Evolutionary conservation across 2,113 vertebrate genomes (phyloP).

Genomic region (Noctilio leporinus): DNA sequence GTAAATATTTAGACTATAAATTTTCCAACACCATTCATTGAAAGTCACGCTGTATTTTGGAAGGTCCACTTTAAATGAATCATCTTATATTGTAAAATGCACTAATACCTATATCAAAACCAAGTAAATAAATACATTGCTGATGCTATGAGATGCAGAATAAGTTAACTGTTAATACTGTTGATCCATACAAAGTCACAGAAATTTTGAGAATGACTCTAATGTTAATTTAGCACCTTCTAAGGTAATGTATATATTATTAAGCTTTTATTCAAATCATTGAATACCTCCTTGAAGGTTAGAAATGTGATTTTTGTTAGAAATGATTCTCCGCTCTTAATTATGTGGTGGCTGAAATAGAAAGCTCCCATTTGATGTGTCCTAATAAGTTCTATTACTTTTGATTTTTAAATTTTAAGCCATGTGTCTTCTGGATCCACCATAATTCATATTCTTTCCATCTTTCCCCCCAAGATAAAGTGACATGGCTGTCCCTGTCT

Average conservation of each 20-base stretch:
- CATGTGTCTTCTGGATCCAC: neutral
- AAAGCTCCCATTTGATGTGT: neutral
- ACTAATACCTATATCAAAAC: neutral
- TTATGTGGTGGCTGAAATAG: neutral
- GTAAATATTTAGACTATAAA: slow-evolving; percentile 1
- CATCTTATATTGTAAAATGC: neutral
- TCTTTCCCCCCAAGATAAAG: neutral
- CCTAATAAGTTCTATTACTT: neutral
- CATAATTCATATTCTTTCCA: slow-evolving; percentile 22
- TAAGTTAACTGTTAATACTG: neutral
- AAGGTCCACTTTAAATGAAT: slow-evolving; percentile 6
- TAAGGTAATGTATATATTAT: neutral
- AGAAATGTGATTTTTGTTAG: neutral
- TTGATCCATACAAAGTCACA: neutral
- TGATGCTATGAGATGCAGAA: neutral
- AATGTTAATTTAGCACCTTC: neutral
- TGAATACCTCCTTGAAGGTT: neutral
- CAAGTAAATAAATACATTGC: neutral
- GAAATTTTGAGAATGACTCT: slow-evolving; percentile 8
- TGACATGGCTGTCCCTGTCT: neutral
- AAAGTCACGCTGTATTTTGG: neutral
- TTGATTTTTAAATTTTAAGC: slow-evolving; percentile 19
- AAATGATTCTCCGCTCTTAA: slow-evolving; percentile 4
- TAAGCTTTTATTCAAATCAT: slow-evolving; percentile 1
- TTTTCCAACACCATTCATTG: slow-evolving; percentile 25